Evolutionary conservation across 2,888 invertebrate genomes (phyloP).

Genomic region (Tricholauxania praeusta): DNA sequence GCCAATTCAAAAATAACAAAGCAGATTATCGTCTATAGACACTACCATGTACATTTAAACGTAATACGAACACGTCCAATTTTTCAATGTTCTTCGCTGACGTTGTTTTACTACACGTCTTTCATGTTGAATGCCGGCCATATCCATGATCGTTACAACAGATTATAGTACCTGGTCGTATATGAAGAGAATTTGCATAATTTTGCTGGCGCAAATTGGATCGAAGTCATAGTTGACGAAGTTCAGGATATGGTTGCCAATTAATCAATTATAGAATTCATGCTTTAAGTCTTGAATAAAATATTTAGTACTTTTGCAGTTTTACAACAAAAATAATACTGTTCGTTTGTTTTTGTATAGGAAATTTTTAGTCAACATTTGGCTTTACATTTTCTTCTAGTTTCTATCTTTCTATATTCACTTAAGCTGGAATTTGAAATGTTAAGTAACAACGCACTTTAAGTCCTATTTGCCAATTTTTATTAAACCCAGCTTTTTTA

Average conservation of each 20-base stretch:
- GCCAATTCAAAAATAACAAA: no score
- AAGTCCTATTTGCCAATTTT: no score
- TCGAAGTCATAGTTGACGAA: slow-evolving; percentile 94
- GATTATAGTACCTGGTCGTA: slow-evolving; percentile 92
- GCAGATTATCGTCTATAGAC: no score
- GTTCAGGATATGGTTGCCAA: slow-evolving; percentile 85
- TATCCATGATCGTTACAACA: slow-evolving; percentile 83
- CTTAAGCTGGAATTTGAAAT: no score
- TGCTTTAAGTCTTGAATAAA: slow-evolving; percentile 86
- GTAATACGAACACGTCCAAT: no score
- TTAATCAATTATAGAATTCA: slow-evolving; percentile 88
- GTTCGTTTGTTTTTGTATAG: neutral
- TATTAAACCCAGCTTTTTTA: no score
- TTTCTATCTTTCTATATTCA: neutral
- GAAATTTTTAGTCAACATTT: neutral
- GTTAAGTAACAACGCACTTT: no score
- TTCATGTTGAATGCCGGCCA: slow-evolving; percentile 81
- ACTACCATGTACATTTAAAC: no score
- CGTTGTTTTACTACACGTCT: slow-evolving; percentile 85
- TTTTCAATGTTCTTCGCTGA: no score
- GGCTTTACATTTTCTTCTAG: neutral
- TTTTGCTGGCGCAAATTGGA: slow-evolving; percentile 92
- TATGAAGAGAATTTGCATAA: slow-evolving; percentile 88
- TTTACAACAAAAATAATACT: neutral
- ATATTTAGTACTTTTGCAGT: slow-evolving; percentile 67